These are phyloP conservation scores for Cheilosia vulpina DNA, from an alignment of 2,888 invertebrate genomes.

Conservation along the genomic window DNA sequence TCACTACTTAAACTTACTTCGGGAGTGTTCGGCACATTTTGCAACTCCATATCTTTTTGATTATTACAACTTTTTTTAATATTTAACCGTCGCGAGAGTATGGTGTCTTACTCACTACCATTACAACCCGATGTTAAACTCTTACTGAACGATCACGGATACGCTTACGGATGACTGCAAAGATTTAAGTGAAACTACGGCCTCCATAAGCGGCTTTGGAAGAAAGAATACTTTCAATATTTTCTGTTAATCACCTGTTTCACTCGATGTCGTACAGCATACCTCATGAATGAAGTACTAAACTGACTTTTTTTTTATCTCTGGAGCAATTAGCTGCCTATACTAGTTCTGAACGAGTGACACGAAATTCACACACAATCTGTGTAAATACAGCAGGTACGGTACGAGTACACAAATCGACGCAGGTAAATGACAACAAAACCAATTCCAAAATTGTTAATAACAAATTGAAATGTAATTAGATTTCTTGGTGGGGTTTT, in stretches of 20 bases:
- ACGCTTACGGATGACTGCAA: conserved; percentile 25
- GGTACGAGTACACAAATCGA: background rate
- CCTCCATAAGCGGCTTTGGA: conserved; percentile 54
- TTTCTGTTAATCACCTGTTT: conserved; percentile 51
- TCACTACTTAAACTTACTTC: conserved; percentile 37
- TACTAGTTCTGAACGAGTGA: conserved; percentile 32
- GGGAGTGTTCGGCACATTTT: conserved; percentile 12
- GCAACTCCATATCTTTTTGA: conserved; percentile 35
- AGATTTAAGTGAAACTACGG: conserved; percentile 60
- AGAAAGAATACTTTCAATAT: conserved; percentile 59
- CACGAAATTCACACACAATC: conserved; percentile 12
- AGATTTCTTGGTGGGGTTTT: background rate
- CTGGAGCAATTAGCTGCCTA: conserved; percentile 26
- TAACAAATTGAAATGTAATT: conserved; percentile 14
- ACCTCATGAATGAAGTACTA: conserved; percentile 47
- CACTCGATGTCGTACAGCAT: conserved; percentile 18
- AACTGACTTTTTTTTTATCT: conserved; percentile 35
- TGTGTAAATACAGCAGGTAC: background rate
- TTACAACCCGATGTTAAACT: conserved; percentile 43
- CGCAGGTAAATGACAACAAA: conserved; percentile 8
- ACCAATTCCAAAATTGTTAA: background rate
- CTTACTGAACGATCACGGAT: conserved; percentile 50
- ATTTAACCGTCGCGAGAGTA: conserved; percentile 3
- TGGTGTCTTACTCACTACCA: conserved; percentile 15
- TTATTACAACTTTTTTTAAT: background rate